Conservation (phyloP, 53 echinoderm and acorn worm species). For the Antedon mediterranea region DNA sequence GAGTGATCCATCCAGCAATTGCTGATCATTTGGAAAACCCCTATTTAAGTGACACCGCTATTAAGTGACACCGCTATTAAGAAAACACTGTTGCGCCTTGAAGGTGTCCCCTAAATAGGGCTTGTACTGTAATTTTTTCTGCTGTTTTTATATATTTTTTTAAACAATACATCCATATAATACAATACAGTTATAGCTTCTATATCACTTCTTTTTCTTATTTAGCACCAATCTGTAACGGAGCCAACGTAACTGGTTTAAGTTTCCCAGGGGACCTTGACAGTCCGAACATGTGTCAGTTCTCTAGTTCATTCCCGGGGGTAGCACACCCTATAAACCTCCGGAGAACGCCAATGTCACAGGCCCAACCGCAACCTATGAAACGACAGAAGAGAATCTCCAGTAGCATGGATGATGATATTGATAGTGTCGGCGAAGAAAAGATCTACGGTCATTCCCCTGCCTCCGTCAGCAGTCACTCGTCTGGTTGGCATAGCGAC, state of each 20-base stretch:
- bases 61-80: too few relatives aligned
- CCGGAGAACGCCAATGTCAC: constrained; percentile 11
- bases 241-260: not conserved
- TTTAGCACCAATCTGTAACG: not conserved
- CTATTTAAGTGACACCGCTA: too few relatives aligned
- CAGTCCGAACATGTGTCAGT: not conserved
- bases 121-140: too few relatives aligned
- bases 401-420: constrained; percentile 82
- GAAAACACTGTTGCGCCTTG: too few relatives aligned
- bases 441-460: constrained; percentile 72
- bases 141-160: too few relatives aligned
- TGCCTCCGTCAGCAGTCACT: constrained; percentile 85
- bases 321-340: constrained; percentile 27
- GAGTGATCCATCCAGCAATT: too few relatives aligned
- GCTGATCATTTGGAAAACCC: too few relatives aligned
- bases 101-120: too few relatives aligned
- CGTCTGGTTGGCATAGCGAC: constrained; percentile 92
- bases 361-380: constrained; percentile 37
- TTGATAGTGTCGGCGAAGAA: constrained; percentile 74
- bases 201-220: not conserved
- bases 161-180: too few relatives aligned
- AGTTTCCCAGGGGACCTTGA: constrained; percentile 6
- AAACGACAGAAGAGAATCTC: constrained; percentile 94
- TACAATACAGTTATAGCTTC: too few relatives aligned
- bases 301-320: constrained; percentile 2